Base-by-base conservation (phyloP, 1,140 invertebrate species). In the Cydia strobilella region DNA sequence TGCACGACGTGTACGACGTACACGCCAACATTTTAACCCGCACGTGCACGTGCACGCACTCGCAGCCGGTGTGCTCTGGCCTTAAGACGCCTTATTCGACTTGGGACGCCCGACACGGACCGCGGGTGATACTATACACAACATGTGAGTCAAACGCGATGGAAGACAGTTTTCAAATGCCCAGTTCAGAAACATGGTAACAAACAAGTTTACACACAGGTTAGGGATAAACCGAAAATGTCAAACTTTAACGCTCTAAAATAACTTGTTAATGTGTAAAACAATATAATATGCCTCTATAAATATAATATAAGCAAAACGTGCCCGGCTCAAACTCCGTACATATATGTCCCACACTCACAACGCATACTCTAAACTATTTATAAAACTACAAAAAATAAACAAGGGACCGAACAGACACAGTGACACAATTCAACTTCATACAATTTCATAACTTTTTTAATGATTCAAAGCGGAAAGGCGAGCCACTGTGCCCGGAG, bases 121-220 rank as follows among this genome's bases (percentile, higher is more conserved):
- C 31, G 31, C 31, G 1, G 10, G 74, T 72, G 75, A 79, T 13
- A 72, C 79, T 78, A 73, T 79, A 80, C 79, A 78, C 74, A 80
- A 80, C 77, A 77, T 59, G 77, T 79, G 79, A 76, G 51, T 39
- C 45, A 71, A 65, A 77, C 35, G 66, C 73, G 45, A 73, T 76
- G 79, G 79, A 80, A 81, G 79, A 81, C 79, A 74, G 74, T 51
- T 39, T 77, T 77, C 74, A 72, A 79, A 80, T 80, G 81, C 79
- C 81, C 79, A 77, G 77, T 73, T 75, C 23, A 65, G 42, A 51
- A 73, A 75, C 48, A 75, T 82, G 81, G 81, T 82, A 82, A 82
- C 81, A 73, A 79, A 66, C 27, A 69, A 71, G 63, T 71, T 25
- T 72, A 75, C 69, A 75, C 65, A 75, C 75, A 72, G 42, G 18